Evolutionary conservation across 2,113 vertebrate genomes (phyloP).

Genomic region (Lagopus leucura): DNA sequence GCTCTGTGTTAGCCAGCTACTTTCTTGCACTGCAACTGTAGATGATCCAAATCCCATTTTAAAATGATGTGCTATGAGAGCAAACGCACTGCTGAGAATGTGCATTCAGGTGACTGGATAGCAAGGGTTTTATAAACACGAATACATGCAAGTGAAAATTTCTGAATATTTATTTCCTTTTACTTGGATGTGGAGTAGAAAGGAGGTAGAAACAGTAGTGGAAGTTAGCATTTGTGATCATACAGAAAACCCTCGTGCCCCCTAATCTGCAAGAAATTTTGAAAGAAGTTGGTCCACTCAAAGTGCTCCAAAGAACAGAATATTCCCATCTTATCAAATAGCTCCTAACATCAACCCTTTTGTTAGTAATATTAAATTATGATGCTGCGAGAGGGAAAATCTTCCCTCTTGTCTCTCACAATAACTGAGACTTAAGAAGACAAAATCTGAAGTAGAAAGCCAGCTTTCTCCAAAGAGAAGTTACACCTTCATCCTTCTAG

Average conservation of each 20-base stretch:
- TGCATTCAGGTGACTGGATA: neutral
- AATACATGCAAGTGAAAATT: neutral
- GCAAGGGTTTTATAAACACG: neutral
- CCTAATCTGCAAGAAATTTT: neutral
- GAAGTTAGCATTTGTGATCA: neutral
- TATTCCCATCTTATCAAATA: neutral
- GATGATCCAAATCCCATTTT: neutral
- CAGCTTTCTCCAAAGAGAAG: neutral
- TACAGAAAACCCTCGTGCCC: neutral
- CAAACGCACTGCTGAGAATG: neutral
- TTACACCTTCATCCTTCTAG: neutral
- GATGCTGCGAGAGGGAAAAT: neutral
- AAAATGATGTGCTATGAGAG: neutral
- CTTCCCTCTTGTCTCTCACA: neutral
- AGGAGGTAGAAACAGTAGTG: neutral
- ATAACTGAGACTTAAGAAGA: neutral
- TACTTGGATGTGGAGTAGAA: neutral
- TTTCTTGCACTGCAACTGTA: neutral
- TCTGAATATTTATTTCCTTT: neutral
- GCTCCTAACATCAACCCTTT: neutral
- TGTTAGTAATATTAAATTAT: neutral
- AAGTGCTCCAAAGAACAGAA: neutral
- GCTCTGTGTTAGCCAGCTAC: accelerated
- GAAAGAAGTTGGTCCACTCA: neutral
- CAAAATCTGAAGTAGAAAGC: neutral